These are phyloP conservation scores for Trileptium ribeirensis DNA, from an alignment of 2,888 invertebrate species.

Conservation along the genomic window DNA sequence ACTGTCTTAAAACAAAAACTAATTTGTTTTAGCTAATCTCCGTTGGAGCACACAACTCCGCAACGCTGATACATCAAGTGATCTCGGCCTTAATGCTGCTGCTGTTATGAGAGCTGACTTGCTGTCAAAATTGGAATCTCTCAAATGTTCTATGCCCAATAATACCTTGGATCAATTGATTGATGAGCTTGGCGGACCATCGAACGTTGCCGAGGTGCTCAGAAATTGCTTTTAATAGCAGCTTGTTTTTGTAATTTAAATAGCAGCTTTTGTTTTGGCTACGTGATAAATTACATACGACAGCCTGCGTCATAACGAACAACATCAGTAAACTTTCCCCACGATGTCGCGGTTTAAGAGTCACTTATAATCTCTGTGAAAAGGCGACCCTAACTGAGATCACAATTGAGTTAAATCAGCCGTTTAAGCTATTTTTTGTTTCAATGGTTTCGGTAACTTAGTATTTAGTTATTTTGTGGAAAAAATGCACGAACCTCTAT, in stretches of 20 bases:
- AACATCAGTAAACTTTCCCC: neutral
- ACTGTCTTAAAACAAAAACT: too few relatives aligned
- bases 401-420: too few relatives aligned
- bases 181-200: slow-evolving; percentile 93
- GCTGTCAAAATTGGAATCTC: slow-evolving; percentile 70
- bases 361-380: too few relatives aligned
- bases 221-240: neutral
- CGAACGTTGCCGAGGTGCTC: slow-evolving; percentile 82
- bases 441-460: too few relatives aligned
- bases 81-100: slow-evolving; percentile 64
- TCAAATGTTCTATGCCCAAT: slow-evolving; percentile 81
- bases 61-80: neutral
- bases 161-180: slow-evolving; percentile 97
- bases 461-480: too few relatives aligned
- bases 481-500: too few relatives aligned
- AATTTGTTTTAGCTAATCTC: too few relatives aligned
- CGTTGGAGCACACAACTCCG: neutral
- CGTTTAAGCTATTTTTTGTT: too few relatives aligned
- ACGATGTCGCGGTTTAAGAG: neutral
- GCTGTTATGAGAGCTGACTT: slow-evolving; percentile 87
- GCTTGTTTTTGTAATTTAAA: neutral
- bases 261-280: too few relatives aligned
- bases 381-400: too few relatives aligned
- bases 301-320: neutral
- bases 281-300: neutral